Conservation (phyloP, 2,797 vertebrate genomes). For the Leptodactylus fallax region DNA sequence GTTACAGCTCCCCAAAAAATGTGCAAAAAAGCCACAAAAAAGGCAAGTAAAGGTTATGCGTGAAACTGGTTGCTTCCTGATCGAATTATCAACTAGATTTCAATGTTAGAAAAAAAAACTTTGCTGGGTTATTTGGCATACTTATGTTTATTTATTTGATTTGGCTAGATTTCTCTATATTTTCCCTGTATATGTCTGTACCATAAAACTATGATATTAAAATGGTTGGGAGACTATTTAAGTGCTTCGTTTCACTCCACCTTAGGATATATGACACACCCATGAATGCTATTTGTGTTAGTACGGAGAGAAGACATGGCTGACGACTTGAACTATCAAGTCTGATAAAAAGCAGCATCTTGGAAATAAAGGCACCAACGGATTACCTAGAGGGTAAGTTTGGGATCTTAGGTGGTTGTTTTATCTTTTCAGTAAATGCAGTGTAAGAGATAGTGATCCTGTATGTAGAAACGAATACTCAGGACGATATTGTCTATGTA, state of each 20-base stretch:
- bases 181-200: neutral
- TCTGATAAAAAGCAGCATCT: neutral
- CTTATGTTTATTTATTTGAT: too few species aligned
- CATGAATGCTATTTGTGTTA: conserved; percentile 40
- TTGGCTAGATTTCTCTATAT: too few species aligned
- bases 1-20: too few species aligned
- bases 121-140: too few species aligned
- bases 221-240: neutral
- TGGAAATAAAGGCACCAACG: neutral
- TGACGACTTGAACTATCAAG: conserved; percentile 2
- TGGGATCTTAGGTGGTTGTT: neutral
- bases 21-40: too few species aligned
- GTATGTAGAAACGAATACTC: too few species aligned
- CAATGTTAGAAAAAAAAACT: too few species aligned
- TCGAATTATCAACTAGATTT: too few species aligned
- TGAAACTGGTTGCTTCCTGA: too few species aligned
- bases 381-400: neutral
- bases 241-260: conserved; percentile 12
- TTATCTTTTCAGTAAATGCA: neutral
- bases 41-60: too few species aligned
- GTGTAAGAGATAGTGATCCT: neutral
- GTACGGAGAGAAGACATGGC: conserved; percentile 29
- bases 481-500: neutral
- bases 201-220: neutral
- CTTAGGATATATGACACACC: conserved; percentile 47